Base-by-base conservation (phyloP, 2,113 vertebrate genomes). In the Cervus canadensis region DNA sequence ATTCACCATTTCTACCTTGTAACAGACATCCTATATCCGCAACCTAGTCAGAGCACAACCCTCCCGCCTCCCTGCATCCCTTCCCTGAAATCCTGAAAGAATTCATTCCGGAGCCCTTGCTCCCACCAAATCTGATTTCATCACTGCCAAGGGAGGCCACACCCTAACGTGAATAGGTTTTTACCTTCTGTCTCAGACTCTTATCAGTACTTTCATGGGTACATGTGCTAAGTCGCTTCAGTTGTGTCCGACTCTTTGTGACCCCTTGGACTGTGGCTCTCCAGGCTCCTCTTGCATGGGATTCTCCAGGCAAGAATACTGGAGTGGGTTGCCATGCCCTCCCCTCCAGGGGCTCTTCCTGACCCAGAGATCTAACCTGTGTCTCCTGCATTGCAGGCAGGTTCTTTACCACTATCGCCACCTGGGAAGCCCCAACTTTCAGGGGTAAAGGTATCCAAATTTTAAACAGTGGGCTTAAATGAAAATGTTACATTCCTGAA, bases 91-190 rank as follows among this genome's bases (percentile, higher is more conserved):
- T 48, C 36, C 17, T 64, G 15, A 74, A 76, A 85, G n/a, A 54
- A 26, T 14, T 26, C 5, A 2, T 1, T 26, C 1, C 13, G 1
- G 0, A 78, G 40, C 4, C 15, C 23, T 33, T 56, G 30, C 40
- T 62, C 9, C 26, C 78, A 26, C 9, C 40, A 52, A 25, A 33
- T 43, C 43, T 71, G 56, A 52, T 28, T 60, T 30, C 28, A 48
- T 33, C 21, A 52, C 43, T 56, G 4, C 9, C n/a, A 33, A 45
- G 6, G 7, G 6, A 48, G 30, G 7, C 30, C 15, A 15, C 26
- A 52, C 1, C 13, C 13, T 85, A 17, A 71, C 26, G 14, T 85
- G 12, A 52, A 25, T 10, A 33, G 14, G 6, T 78, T 50, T 40
- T 21, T 81, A 14, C 16, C 7, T 45, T 60, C n/a, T 45, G 7